Base-by-base conservation (phyloP, 2,113 vertebrate genomes). In the Synodontis membranacea region DNA sequence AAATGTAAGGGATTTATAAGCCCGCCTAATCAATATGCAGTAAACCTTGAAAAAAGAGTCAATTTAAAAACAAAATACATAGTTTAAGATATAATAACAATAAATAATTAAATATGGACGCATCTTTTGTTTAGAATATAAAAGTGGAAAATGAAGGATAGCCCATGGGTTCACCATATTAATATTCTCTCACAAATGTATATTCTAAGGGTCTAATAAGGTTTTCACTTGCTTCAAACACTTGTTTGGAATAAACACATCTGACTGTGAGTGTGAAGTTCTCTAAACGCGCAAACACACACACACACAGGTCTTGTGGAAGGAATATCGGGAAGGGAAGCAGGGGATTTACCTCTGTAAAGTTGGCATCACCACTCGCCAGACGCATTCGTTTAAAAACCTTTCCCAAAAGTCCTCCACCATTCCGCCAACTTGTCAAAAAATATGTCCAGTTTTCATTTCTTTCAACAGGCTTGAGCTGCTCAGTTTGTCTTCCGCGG, bases 261-360 rank as follows among this genome's bases (percentile, higher is more conserved):
- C 44, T 0, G 78, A 58, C 28, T 58, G 12, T 37, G 34, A 37
- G 76, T 21, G 48, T 80, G 54, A 56, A 58, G 78, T 80, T 80
- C 76, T 28, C 25, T 28, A 58, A 79, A 39, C 37, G 8, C 78
- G 3, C 76, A 28, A 5, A n/a, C 12, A 76, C 23, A 44, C 34
- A 21, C 17, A 42, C 37, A 23, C 34, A 42, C 34, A 21, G 0
- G 48, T 76, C 17, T 79, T n/a, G n/a, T n/a, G n/a, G 54, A 10
- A 52, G 56, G 39, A 84, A 44, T 8, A 80, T 39, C 72, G 25
- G 58, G 34, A 42, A 44, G 9, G 19, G 15, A 86, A 44, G 86
- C 52, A 2, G 2, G 28, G 19, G 17, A 87, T 90, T 92, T 95
- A 95, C 94, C 94, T 95, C 87, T 54, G 86, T 86, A 84, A 91